Percentiles rank a stretch among this genome's conserved stretches.
phyloP scores from a whole-genome alignment of 2,888 invertebrate genomes.

The Mimachlamys varia region DNA sequence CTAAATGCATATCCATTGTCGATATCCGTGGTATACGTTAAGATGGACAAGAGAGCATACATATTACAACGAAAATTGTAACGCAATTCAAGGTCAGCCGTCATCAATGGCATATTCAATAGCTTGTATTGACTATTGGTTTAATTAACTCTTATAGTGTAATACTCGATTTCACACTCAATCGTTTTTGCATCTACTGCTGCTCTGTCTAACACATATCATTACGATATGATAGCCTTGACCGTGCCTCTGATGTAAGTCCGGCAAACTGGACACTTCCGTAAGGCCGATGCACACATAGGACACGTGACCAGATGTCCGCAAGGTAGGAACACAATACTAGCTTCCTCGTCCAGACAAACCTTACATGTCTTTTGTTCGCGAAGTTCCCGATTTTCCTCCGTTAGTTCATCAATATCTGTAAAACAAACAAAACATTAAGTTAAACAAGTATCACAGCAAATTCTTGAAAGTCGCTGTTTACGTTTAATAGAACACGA shows the following conservation, averaged over 20 bases:
- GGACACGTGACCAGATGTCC: constrained; percentile 32
- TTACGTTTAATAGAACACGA: too few species aligned
- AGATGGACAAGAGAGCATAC: too few species aligned
- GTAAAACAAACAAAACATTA: not conserved
- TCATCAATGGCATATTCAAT: too few species aligned
- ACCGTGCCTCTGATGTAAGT: not conserved
- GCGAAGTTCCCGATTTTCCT: not conserved
- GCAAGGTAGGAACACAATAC: constrained; percentile 16
- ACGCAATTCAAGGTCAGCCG: too few species aligned
- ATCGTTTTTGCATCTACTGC: not conserved
- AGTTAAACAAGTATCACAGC: not conserved
- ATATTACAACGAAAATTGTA: too few species aligned
- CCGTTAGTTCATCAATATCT: not conserved
- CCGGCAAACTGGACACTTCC: constrained; percentile 7
- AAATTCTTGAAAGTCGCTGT: not conserved
- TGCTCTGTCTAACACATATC: not conserved
- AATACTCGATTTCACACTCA: too few species aligned
- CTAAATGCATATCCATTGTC: too few species aligned
- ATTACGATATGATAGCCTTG: not conserved
- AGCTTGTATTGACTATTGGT: too few species aligned
- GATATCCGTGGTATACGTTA: too few species aligned
- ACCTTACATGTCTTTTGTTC: constrained; percentile 9
- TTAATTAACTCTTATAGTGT: too few species aligned
- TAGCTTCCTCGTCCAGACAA: not conserved
- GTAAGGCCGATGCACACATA: not conserved